Conservation (phyloP, 2,888 invertebrate species). For the Phalera bucephala region DNA sequence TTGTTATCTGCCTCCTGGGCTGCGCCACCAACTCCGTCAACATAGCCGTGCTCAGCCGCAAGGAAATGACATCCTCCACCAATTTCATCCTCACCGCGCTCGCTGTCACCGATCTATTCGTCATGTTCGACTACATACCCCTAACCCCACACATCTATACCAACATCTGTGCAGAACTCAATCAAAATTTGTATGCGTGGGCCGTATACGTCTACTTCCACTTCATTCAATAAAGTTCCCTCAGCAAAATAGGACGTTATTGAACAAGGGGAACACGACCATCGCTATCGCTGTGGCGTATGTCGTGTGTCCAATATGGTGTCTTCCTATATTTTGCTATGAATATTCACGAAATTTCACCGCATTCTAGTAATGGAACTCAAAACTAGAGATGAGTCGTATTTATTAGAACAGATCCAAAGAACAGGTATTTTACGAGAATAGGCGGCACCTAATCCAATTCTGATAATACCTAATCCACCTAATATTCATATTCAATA, state of each 20-base stretch:
- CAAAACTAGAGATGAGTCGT: slow-evolving; percentile 15
- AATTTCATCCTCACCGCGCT: slow-evolving; percentile 96
- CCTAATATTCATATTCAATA: too few relatives aligned
- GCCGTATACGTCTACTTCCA: slow-evolving; percentile 93
- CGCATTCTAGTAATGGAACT: slow-evolving; percentile 13
- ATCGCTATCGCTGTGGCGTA: slow-evolving; percentile 90
- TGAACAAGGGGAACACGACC: slow-evolving; percentile 90
- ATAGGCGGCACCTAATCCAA: too few relatives aligned
- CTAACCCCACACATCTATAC: slow-evolving; percentile 92
- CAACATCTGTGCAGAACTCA: slow-evolving; percentile 73
- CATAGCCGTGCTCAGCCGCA: slow-evolving; percentile 93
- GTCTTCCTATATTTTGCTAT: slow-evolving; percentile 92
- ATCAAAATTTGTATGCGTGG: slow-evolving; percentile 86
- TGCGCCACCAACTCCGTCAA: slow-evolving; percentile 95
- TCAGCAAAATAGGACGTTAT: slow-evolving; percentile 90
- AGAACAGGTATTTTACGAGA: too few relatives aligned
- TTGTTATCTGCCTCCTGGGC: slow-evolving; percentile 94
- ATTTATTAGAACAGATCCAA: too few relatives aligned
- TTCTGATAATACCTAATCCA: too few relatives aligned
- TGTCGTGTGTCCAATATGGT: slow-evolving; percentile 91
- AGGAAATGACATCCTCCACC: slow-evolving; percentile 95
- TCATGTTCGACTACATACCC: slow-evolving; percentile 97
- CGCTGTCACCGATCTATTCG: slow-evolving; percentile 95
- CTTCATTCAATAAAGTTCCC: slow-evolving; percentile 94
- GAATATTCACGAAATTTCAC: slow-evolving; percentile 82